Evolutionary conservation across 2,888 invertebrate species (phyloP).

Genomic region (Idaea dimidiata): DNA sequence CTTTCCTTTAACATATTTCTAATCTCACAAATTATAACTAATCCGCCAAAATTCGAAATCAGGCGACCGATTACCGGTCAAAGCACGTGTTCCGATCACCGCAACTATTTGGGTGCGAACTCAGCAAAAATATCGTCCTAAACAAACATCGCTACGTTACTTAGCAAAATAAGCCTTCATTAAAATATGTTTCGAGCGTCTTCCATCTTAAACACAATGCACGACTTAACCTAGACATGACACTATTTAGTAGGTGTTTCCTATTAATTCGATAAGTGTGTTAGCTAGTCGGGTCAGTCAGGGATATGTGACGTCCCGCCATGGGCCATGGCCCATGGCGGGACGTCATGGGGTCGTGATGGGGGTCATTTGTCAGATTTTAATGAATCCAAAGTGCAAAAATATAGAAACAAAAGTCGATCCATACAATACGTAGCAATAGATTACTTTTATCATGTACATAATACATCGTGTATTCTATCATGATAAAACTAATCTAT

Average conservation of each 20-base stretch:
- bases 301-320: too few species aligned
- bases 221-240: neutral
- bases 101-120: slow-evolving; percentile 32
- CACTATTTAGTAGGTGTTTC: neutral
- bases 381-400: too few species aligned
- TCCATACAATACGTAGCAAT: too few species aligned
- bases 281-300: too few species aligned
- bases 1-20: neutral
- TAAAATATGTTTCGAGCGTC: slow-evolving; percentile 39
- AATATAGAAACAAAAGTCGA: too few species aligned
- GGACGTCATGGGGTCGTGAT: too few species aligned
- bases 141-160: slow-evolving; percentile 48
- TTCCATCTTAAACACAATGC: neutral
- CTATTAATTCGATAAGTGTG: too few species aligned
- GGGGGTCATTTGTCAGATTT: too few species aligned
- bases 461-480: too few species aligned
- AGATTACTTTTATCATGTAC: too few species aligned
- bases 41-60: neutral
- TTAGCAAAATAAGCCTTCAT: slow-evolving; percentile 45
- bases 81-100: slow-evolving; percentile 32
- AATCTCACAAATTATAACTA: neutral
- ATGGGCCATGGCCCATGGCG: too few species aligned
- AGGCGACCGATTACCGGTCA: neutral
- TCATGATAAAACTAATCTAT: too few species aligned
- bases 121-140: slow-evolving; percentile 50